A percentile compares a stretch with the other conserved stretches of the same genome.
These are phyloP conservation scores for Philopedon plagiatum DNA, from an alignment of 2,888 invertebrate species.

Conservation along the genomic window DNA sequence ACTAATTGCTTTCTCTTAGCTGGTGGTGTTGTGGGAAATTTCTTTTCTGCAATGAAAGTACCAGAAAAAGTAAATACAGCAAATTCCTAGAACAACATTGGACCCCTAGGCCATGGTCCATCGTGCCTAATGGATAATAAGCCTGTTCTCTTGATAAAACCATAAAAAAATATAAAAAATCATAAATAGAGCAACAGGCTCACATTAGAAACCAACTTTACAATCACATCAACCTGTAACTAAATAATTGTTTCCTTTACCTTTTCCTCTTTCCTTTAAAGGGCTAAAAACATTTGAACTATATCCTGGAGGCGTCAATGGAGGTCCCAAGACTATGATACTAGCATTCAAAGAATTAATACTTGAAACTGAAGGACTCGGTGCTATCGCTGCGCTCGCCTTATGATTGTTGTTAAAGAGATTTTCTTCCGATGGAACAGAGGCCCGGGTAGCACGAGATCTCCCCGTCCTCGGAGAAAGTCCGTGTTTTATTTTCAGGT, in stretches of 20 bases:
- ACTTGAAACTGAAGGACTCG: constrained; percentile 72
- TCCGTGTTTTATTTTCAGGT: constrained; percentile 67
- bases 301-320: constrained; percentile 63
- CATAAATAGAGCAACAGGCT: too few relatives aligned
- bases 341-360: constrained; percentile 69
- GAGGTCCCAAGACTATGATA: constrained; percentile 61
- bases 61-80: too few relatives aligned
- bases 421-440: constrained; percentile 75
- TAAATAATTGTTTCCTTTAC: too few relatives aligned
- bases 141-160: too few relatives aligned
- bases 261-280: constrained; percentile 65
- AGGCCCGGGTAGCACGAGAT: constrained; percentile 71
- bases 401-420: constrained; percentile 67
- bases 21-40: constrained; percentile 88
- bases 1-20: constrained; percentile 80
- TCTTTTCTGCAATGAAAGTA: constrained; percentile 72
- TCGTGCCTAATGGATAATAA: too few relatives aligned
- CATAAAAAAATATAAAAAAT: too few relatives aligned
- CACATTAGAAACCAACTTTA: too few relatives aligned
- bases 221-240: too few relatives aligned
- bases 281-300: constrained; percentile 56
- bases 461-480: constrained; percentile 70
- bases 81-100: too few relatives aligned
- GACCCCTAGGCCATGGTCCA: too few relatives aligned
- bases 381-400: constrained; percentile 67